These are phyloP conservation scores for Notarius quadriscutis DNA, from an alignment of 2,113 vertebrate species.

Conservation along the genomic window DNA sequence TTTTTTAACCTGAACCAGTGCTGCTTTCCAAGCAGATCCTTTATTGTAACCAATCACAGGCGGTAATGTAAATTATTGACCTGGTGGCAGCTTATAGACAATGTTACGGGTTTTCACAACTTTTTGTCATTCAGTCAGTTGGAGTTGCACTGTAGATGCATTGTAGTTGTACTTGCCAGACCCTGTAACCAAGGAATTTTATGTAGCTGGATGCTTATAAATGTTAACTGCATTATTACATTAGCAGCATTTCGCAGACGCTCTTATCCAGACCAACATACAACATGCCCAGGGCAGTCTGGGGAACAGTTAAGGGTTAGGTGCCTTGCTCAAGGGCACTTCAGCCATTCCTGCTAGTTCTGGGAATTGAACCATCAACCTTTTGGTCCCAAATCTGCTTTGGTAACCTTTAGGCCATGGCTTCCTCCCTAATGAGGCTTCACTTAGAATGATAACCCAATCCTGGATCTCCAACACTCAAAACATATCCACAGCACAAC, in stretches of 20 bases:
- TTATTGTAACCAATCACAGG: neutral
- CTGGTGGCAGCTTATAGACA: neutral
- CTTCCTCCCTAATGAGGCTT: neutral
- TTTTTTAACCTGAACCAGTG: neutral
- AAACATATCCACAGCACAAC: neutral
- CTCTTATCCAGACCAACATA: too few relatives aligned
- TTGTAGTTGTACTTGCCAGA: too few relatives aligned
- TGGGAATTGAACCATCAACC: too few relatives aligned
- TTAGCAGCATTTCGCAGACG: too few relatives aligned
- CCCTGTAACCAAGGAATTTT: neutral
- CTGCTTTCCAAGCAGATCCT: neutral
- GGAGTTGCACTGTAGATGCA: neutral
- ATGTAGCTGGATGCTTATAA: neutral
- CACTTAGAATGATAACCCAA: neutral
- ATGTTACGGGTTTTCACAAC: neutral
- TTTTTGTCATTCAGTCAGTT: neutral
- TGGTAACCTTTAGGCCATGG: too few relatives aligned
- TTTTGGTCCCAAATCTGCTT: too few relatives aligned
- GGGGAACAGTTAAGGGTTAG: too few relatives aligned
- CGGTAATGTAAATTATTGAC: too few relatives aligned
- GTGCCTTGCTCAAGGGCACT: too few relatives aligned
- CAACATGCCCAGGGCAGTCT: too few relatives aligned
- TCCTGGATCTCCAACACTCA: neutral
- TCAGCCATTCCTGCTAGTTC: too few relatives aligned
- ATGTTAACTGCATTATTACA: neutral